Evolutionary conservation across 2,888 invertebrate genomes (phyloP), one percentile per base, ranked within the genome.

Genomic region (Euplexia lucipara): DNA sequence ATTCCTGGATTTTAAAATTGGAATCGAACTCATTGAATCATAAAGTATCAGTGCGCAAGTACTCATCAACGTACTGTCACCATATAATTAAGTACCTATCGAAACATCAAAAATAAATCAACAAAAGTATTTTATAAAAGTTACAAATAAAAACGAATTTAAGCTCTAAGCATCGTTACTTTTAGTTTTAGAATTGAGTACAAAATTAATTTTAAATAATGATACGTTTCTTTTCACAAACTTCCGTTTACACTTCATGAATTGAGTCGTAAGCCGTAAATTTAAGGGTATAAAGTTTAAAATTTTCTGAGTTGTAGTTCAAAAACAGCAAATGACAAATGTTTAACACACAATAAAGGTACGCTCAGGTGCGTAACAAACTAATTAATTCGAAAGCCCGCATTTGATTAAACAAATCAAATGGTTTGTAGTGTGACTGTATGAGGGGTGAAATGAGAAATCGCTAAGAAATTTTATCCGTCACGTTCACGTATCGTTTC

Each of bases 361-460:
- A 88, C 78, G 93, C 94, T 95, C 95, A 95, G 95, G 95, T 95
- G 95, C 93, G 91, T 92, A 94, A 92, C 94, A 79, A 94, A 94
- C 93, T 94, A 94, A 95, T 95, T 95, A 95, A 94, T 94, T 94
- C 83, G 87, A 92, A 93, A 91, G 93, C 94, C 94, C 95, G 92
- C 94, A 94, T 95, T 95, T 95, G 94, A 95, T 94, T 95, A 94
- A 92, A 92, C 94, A 93, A 95, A 95, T 95, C 95, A 94, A 95
- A 95, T 91, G 91, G 91, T 92, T 76, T 87, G 85, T 90, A 90
- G 90, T 92, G 85, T 48, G 45, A 35, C 41, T 60, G 61, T 16
- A 1, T 82, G 86, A 79, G 91, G 95, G 94, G 92, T 90, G 90
- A 87, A 94, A 93, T 94, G 95, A 95, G 94, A 93, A 95, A 95